These are phyloP conservation scores for Zelleria hepariella DNA, from an alignment of 2,888 invertebrate genomes.

Conservation along the genomic window DNA sequence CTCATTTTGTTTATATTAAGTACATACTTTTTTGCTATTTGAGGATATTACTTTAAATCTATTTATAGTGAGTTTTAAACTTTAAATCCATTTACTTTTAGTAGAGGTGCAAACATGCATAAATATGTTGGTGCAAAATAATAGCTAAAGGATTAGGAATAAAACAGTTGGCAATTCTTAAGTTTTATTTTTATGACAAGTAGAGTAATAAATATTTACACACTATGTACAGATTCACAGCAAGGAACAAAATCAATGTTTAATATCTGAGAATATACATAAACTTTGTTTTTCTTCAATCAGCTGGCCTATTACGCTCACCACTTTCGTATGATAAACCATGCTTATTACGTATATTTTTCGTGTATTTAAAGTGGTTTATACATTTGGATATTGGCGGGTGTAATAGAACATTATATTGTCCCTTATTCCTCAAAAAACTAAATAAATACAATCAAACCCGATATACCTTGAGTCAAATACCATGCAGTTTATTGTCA, in stretches of 20 bases:
- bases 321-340: neutral
- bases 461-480: neutral
- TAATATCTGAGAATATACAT: neutral
- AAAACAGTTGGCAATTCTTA: constrained; percentile 49
- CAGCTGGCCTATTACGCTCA: neutral
- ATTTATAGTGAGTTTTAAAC: too few relatives aligned
- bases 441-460: neutral
- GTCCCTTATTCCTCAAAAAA: neutral
- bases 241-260: constrained; percentile 1
- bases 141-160: constrained; percentile 31
- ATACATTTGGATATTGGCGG: neutral
- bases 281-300: neutral
- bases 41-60: too few relatives aligned
- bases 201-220: constrained; percentile 45
- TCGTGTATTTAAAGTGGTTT: neutral
- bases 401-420: neutral
- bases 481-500: neutral
- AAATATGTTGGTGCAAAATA: constrained; percentile 6
- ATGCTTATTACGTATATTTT: neutral
- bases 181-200: constrained; percentile 39
- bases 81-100: neutral
- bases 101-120: constrained; percentile 6
- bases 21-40: too few relatives aligned
- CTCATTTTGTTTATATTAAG: too few relatives aligned
- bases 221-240: constrained; percentile 34